Conservation (phyloP, 1,140 invertebrate genomes). For the Calephelis virginiensis region DNA sequence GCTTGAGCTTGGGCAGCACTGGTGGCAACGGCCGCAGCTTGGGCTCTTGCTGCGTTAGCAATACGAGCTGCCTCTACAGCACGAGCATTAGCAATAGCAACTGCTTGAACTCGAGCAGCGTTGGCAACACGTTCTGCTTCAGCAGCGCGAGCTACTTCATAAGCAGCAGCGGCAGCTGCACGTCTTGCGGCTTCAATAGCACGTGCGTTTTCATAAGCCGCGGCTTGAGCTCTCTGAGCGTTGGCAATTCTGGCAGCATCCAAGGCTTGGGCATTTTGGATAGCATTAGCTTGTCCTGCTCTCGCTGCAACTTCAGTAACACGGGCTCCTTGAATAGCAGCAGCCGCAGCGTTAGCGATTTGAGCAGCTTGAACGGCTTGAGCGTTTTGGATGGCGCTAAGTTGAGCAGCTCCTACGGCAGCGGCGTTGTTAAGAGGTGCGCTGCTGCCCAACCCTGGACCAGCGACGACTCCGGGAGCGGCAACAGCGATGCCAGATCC, state of each 20-base stretch:
- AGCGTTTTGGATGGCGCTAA: constrained; percentile 67
- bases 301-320: constrained; percentile 58
- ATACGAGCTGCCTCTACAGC: constrained; percentile 62
- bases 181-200: constrained; percentile 59
- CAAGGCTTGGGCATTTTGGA: constrained; percentile 64
- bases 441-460: constrained; percentile 37
- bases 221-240: constrained; percentile 62
- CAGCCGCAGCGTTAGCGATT: constrained; percentile 60
- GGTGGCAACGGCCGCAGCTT: constrained; percentile 56
- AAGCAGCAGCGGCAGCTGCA: constrained; percentile 51
- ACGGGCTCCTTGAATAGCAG: constrained; percentile 63
- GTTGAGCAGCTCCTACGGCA: constrained; percentile 60
- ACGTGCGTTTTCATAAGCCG: constrained; percentile 61
- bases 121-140: constrained; percentile 63
- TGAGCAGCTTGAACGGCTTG: constrained; percentile 62
- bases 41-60: constrained; percentile 61
- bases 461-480: constrained; percentile 24
- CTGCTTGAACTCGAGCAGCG: constrained; percentile 60
- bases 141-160: constrained; percentile 53
- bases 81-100: constrained; percentile 62
- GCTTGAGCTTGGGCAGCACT: constrained; percentile 64
- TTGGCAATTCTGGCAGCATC: constrained; percentile 63
- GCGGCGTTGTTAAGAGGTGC: constrained; percentile 57
- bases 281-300: constrained; percentile 56
- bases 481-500: constrained; percentile 31